These are phyloP conservation scores for Erinaceus europaeus DNA, from an alignment of 2,113 vertebrate species.

Conservation along the genomic window DNA sequence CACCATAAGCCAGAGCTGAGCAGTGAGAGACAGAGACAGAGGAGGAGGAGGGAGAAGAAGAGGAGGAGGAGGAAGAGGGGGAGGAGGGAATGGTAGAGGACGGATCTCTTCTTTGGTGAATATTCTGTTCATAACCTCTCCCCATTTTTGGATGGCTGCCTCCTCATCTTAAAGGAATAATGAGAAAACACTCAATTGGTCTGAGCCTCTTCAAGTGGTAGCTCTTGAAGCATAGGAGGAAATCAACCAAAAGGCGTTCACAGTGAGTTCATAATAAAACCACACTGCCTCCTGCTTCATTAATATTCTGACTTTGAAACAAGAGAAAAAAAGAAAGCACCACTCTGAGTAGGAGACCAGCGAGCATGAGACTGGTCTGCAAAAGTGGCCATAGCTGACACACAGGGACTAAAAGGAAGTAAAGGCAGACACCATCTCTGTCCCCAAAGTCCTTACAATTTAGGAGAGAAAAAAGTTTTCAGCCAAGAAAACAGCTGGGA, in stretches of 20 bases:
- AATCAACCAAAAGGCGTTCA: not conserved
- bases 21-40: too few relatives aligned
- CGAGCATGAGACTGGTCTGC: rapidly evolving
- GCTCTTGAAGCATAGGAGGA: not conserved
- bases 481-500: not conserved
- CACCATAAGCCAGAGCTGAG: not conserved
- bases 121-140: too few relatives aligned
- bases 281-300: not conserved
- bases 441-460: not conserved
- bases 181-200: not conserved
- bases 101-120: too few relatives aligned
- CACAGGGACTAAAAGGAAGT: not conserved
- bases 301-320: not conserved
- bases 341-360: not conserved
- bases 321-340: not conserved
- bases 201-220: not conserved
- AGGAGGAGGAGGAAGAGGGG: too few relatives aligned
- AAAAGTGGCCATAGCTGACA: not conserved
- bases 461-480: not conserved
- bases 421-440: not conserved
- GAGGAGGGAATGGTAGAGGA: too few relatives aligned
- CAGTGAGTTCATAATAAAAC: not conserved
- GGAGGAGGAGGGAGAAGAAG: too few relatives aligned
- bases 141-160: not conserved
- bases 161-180: not conserved